Base-by-base conservation (phyloP, 2,797 vertebrate species). In the Triplophysa bombifrons region DNA sequence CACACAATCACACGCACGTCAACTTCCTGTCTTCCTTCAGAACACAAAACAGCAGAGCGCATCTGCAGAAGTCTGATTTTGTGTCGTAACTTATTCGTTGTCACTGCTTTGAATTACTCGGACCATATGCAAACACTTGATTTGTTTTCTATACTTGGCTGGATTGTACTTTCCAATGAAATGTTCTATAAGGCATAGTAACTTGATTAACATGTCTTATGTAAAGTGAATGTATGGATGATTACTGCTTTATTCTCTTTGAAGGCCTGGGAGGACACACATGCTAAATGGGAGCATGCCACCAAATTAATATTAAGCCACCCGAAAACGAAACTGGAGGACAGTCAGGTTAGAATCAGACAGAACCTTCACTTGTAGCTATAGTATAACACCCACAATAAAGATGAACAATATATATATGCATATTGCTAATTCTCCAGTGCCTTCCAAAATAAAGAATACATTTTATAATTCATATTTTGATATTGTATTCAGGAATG, bases 251-350 rank as follows among this genome's bases (percentile, higher is more conserved):
- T 72, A 30, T 80, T 9, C 5, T 34, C 20, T 7, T 60, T 38
- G 8, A 80, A 99, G 97, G 97, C 96, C 61, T 99, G 97, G 97
- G 97, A 98, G 88, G 97, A 98, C 83, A 99, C 97, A 0, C 90
- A 95, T 81, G 68, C 94, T 16, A 98, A 98, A 85, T 99, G 97
- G 97, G 97, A 99, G 60, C 95, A 97, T 83, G 94, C 95, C 76
- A 99, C 96, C 74, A 99, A 98, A 90, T 92, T 96, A 81, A 97
- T 98, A 82, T 95, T 98, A 27, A 98, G 96, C 88, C 96, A 95
- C 75, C 96, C 96, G 19, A 99, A 99, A 93, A 95, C 95, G 85
- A 99, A 98, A 91, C 94, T 96, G 74, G 97, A 99, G 86, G 97
- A 99, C 63, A 95, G 96, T 53, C 97, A 99, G 96, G 97, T 99